A percentile compares a stretch with the other conserved stretches of the same genome.
phyloP scores from a whole-genome alignment of 2,113 vertebrate genomes.

The Xenus cinereus region DNA sequence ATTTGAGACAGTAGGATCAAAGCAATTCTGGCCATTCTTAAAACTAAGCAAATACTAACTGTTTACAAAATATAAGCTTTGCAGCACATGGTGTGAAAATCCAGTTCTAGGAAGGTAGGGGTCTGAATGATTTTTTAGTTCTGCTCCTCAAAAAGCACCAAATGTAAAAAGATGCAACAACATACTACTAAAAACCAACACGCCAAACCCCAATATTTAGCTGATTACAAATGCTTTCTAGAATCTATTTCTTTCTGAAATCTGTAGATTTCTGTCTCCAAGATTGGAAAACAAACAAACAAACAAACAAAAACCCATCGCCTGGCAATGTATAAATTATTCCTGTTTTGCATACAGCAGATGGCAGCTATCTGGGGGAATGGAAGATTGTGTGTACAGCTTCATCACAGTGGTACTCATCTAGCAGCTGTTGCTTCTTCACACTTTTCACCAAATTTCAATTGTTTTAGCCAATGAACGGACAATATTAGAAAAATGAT shows the following conservation, averaged over 20 bases:
- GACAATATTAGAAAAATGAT: slow-evolving; percentile 40
- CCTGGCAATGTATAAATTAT: slow-evolving; percentile 85
- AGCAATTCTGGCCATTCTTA: neutral
- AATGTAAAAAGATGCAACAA: neutral
- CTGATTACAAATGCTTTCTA: neutral
- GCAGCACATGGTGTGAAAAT: neutral
- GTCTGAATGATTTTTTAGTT: neutral
- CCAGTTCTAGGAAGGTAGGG: neutral
- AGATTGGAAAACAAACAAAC: slow-evolving; percentile 25
- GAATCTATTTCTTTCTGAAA: neutral
- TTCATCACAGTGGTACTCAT: slow-evolving; percentile 74
- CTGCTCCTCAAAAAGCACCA: neutral
- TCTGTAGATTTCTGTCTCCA: slow-evolving; percentile 6
- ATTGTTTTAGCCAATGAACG: slow-evolving; percentile 29
- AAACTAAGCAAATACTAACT: neutral
- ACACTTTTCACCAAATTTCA: slow-evolving; percentile 66
- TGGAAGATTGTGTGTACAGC: slow-evolving; percentile 69
- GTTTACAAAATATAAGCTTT: neutral
- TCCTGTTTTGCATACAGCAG: slow-evolving; percentile 91
- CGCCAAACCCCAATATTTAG: neutral
- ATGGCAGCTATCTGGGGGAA: slow-evolving; percentile 87
- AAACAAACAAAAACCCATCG: slow-evolving; percentile 55
- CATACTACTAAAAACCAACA: neutral
- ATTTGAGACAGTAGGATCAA: neutral
- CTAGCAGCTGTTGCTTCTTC: slow-evolving; percentile 87